Evolutionary conservation across 2,797 vertebrate genomes (phyloP).

Genomic region (Crotalus adamanteus): DNA sequence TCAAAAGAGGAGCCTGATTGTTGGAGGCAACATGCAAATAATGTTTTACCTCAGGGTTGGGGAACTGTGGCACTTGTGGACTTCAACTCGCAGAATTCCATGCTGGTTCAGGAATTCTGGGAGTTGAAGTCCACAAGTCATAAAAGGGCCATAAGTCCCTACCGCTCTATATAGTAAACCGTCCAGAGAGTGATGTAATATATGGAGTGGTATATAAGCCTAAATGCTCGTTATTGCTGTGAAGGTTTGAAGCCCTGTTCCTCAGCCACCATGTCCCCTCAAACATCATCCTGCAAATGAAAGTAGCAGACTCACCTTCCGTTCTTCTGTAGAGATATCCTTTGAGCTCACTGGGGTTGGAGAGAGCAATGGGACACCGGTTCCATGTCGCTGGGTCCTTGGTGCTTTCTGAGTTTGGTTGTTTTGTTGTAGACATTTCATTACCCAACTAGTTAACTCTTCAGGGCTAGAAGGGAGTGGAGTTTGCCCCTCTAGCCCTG

Average conservation of each 20-base stretch:
- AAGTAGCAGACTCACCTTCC: not conserved
- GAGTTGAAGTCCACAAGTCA: not conserved
- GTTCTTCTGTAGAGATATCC: not conserved
- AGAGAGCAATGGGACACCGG: not conserved
- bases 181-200: not conserved
- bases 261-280: not conserved
- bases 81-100: too few relatives aligned
- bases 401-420: too few relatives aligned
- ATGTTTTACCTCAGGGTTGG: not conserved
- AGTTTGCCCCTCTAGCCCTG: not conserved
- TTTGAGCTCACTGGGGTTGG: not conserved
- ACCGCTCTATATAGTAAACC: not conserved
- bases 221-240: too few relatives aligned
- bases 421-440: not conserved
- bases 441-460: not conserved
- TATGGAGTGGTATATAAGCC: not conserved
- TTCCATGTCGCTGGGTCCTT: not conserved
- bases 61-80: not conserved
- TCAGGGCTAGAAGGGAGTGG: not conserved
- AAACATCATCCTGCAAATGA: not conserved
- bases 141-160: not conserved
- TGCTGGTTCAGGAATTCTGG: too few relatives aligned
- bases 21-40: not conserved
- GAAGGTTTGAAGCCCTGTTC: not conserved
- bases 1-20: not conserved